These are phyloP conservation scores for Latrodectus hesperus DNA, from an alignment of 2,888 invertebrate genomes.

Conservation along the genomic window DNA sequence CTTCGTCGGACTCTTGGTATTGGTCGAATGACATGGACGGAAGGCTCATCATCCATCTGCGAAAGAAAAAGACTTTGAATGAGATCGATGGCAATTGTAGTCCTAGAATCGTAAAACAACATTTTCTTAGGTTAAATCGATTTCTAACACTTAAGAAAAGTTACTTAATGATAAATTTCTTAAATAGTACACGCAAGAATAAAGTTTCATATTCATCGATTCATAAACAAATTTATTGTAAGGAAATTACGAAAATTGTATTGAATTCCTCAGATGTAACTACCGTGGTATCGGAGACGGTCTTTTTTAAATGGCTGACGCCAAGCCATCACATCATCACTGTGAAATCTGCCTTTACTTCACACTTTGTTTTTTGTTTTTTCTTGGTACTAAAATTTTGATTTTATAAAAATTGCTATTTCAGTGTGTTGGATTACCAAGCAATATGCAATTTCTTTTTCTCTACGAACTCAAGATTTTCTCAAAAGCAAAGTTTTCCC, in stretches of 20 bases:
- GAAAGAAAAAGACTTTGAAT: neutral
- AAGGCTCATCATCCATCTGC: slow-evolving; percentile 61
- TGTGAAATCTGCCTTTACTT: too few relatives aligned
- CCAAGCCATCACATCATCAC: too few relatives aligned
- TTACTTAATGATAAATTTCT: neutral
- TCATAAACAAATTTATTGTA: neutral
- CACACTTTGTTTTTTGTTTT: too few relatives aligned
- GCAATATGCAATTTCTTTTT: too few relatives aligned
- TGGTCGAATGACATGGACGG: slow-evolving; percentile 57
- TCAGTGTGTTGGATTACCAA: too few relatives aligned
- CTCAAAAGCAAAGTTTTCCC: too few relatives aligned
- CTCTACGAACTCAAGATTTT: too few relatives aligned
- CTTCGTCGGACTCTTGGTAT: slow-evolving; percentile 49
- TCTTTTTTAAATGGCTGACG: too few relatives aligned
- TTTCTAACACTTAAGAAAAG: neutral
- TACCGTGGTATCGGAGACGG: too few relatives aligned
- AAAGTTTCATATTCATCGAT: neutral
- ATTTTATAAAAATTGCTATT: too few relatives aligned
- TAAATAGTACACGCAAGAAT: neutral
- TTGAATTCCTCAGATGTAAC: too few relatives aligned
- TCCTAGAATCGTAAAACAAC: neutral
- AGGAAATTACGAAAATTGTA: neutral
- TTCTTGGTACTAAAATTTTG: too few relatives aligned
- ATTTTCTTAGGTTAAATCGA: neutral
- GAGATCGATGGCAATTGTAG: neutral